A percentile compares a stretch with the other conserved stretches of the same genome.
phyloP scores from a whole-genome alignment of 2,797 vertebrate genomes.

The Meda fulgida region DNA sequence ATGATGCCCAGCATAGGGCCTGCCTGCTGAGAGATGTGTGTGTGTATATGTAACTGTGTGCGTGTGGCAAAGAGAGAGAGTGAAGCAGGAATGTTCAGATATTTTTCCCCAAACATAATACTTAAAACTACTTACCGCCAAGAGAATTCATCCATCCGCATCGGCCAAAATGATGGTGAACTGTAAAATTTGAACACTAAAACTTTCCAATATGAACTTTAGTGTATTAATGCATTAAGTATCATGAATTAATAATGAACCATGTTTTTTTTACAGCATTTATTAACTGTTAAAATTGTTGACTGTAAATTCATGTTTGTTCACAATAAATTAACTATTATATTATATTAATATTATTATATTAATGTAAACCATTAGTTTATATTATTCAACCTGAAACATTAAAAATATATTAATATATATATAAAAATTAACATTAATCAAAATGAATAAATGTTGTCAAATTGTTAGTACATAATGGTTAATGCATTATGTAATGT shows the following conservation, averaged over 20 bases:
- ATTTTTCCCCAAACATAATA: not conserved
- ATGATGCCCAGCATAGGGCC: slow-evolving; percentile 69
- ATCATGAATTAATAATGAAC: not conserved
- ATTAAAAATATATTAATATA: not conserved
- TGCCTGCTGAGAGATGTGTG: slow-evolving; percentile 70
- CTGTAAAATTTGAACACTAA: not conserved
- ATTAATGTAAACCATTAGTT: not conserved
- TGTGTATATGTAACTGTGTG: slow-evolving; percentile 8
- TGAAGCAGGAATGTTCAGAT: slow-evolving; percentile 33
- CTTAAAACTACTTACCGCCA: not conserved
- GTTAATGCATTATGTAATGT: not conserved
- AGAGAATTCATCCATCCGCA: not conserved
- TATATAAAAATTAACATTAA: not conserved
- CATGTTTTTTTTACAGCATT: not conserved
- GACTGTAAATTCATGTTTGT: not conserved
- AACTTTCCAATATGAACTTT: not conserved
- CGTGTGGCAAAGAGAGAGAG: not conserved
- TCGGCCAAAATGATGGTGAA: not conserved
- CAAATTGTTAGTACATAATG: not conserved
- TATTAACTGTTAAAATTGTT: not conserved
- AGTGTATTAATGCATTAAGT: not conserved
- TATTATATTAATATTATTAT: not conserved
- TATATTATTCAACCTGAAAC: not conserved
- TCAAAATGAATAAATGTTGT: not conserved
- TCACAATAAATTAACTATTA: not conserved